These are phyloP conservation scores for Corapipo altera DNA, from an alignment of 2,113 vertebrate genomes.

Conservation along the genomic window DNA sequence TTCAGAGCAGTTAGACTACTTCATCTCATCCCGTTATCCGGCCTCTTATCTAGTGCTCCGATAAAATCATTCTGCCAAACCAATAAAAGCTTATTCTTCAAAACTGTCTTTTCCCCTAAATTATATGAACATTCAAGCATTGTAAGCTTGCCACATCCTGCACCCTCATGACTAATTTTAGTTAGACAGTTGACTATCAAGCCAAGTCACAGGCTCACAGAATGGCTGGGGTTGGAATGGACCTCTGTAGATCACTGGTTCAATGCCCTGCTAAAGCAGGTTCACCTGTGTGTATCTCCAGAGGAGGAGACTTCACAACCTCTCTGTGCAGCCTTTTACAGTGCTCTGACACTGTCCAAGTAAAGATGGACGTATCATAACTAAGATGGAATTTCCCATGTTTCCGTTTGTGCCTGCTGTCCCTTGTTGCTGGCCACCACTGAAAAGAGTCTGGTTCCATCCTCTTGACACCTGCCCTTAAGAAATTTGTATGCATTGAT, in stretches of 20 bases:
- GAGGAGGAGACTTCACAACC: background rate
- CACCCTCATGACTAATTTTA: background rate
- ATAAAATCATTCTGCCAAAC: constrained; percentile 6
- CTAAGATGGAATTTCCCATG: background rate
- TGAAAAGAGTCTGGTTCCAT: background rate
- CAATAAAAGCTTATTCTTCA: constrained; percentile 4
- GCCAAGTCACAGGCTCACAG: background rate
- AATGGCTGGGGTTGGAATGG: background rate
- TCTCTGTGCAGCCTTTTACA: background rate
- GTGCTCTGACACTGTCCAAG: background rate
- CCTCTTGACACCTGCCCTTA: background rate
- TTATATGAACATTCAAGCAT: background rate
- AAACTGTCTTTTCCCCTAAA: background rate
- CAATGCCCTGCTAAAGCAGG: background rate
- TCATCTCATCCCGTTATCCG: constrained; percentile 6
- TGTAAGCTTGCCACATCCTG: background rate
- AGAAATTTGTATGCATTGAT: background rate
- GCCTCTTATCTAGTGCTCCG: background rate
- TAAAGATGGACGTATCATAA: background rate
- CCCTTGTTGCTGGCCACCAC: background rate
- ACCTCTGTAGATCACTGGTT: background rate
- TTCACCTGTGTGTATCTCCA: background rate
- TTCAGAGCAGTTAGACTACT: background rate
- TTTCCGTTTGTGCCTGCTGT: background rate
- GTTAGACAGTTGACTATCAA: background rate